Percentiles rank a stretch among this genome's conserved stretches.
phyloP scores from a whole-genome alignment of 2,888 invertebrate genomes.

The Theretra japonica region DNA sequence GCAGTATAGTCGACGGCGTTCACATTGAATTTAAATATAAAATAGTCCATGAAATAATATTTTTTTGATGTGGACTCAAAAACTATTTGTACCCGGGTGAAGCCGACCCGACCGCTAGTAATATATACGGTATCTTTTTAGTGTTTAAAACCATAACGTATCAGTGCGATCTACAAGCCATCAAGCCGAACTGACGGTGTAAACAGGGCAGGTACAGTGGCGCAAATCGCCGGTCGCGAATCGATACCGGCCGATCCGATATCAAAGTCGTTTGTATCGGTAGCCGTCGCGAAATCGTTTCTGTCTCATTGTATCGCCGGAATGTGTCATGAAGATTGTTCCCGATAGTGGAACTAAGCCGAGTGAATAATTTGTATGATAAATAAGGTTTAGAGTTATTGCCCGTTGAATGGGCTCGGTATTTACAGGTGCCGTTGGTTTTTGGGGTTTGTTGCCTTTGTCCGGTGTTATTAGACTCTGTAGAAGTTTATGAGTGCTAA shows the following conservation, averaged over 20 bases:
- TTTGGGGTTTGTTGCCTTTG: not conserved
- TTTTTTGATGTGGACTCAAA: no score
- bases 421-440: conserved; percentile 20
- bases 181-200: conserved; percentile 22
- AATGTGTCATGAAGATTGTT: conserved; percentile 40
- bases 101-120: no score
- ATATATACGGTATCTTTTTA: no score
- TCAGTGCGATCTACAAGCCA: conserved; percentile 1
- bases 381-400: conserved; percentile 26
- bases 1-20: no score
- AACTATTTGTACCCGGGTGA: no score
- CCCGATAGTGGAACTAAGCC: conserved; percentile 32
- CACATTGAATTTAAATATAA: no score
- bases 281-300: conserved; percentile 28
- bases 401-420: conserved; percentile 17
- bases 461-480: not conserved
- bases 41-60: no score
- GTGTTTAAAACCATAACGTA: not conserved
- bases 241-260: conserved; percentile 6
- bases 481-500: not conserved
- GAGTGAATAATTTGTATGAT: conserved; percentile 29
- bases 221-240: conserved; percentile 18
- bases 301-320: conserved; percentile 32
- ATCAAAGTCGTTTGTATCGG: conserved; percentile 18
- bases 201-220: conserved; percentile 22